Base-by-base conservation (phyloP, 1,140 invertebrate species). In the Hestina assimilis region DNA sequence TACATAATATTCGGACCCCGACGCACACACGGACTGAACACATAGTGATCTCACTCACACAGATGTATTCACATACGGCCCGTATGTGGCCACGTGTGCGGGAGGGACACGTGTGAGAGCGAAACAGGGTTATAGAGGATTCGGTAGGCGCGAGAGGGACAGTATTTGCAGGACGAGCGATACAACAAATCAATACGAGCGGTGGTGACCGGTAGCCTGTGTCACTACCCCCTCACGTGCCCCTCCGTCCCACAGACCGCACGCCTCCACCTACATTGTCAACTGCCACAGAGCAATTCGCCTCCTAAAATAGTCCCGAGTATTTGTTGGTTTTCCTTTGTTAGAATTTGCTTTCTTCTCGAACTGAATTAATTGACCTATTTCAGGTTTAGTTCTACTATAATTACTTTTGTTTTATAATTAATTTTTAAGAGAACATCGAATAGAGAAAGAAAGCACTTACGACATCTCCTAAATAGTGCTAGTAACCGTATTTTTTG, bases 161-260 rank as follows among this genome's bases (percentile, higher is more conserved):
- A 60, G 76, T 55, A 42, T 69, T 75, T 80, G 79, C 83, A 87
- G 84, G 84, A 87, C 84, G 80, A 87, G 72, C 84, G 84, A 87
- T 87, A 87, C 82, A 87, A 87, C 84, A 85, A 87, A 87, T 87
- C 84, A 87, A 87, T 87, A 87, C 84, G 82, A 83, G 83, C 84
- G 82, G 82, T 83, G 82, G 82, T 87, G 84, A 87, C 84, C 84
- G 84, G 84, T 87, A 87, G 82, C 84, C 84, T 84, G 82, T 87
- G 83, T 87, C 82, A 83, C 82, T 75, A 70, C 82, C 78, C 73
- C 66, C 62, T n/a, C n/a, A n/a, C 60, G 38, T 23, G 73, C 52
- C 42, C 66, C 64, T 38, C 29, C 65, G 52, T 51, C 66, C 60
- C 70, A 48, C 69, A 73, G 75, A 83, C 80, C 82, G 79, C 84